Base-by-base conservation (phyloP, 2,113 vertebrate species). In the Ginglymostoma cirratum region DNA sequence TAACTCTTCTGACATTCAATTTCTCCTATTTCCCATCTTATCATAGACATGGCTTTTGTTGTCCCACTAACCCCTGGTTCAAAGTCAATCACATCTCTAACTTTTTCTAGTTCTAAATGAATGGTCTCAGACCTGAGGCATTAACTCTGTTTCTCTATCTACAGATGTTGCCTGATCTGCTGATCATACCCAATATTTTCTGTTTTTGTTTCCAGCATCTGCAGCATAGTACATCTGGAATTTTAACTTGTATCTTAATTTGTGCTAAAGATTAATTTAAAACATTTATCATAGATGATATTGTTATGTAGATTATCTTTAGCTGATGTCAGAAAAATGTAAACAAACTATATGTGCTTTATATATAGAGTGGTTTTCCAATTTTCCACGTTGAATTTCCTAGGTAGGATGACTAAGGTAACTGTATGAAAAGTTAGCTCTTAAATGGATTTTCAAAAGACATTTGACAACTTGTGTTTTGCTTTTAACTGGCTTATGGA, bases 371-470 rank as follows among this genome's bases (percentile, higher is more conserved):
- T 38, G 19, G 5, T 83, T 38, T 83, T 42, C 17, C 52, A n/a
- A 17, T 3, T n/a, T 17, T 65, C 87, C 52, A 89, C 34, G 34
- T 34, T 61, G 48, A 89, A 61, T 52, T 55, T 89, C 42, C 12
- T 89, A 61, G 48, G 61, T 90, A 61, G 52, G 10, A 34, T 65
- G 61, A n/a, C 30, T 61, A 30, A 34, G 27, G 52, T 90, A 90
- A 90, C 52, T 30, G 34, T 34, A 61, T 30, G 34, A 15, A 90
- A 61, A 55, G 52, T 61, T 90, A 34, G 10, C 52, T 90, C 61
- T 90, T 90, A 61, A 90, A 90, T 90, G 14, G 87, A n/a, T 90
- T 90, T 83, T 55, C 87, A 55, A 34, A 90, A 61, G 3, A 61
- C 52, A 61, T 90, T 55, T 61, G 52, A 83, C 48, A 90, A 90